Evolutionary conservation across 2,113 vertebrate genomes (phyloP), one percentile per base, ranked within the genome.

Genomic region (Proteles cristata): DNA sequence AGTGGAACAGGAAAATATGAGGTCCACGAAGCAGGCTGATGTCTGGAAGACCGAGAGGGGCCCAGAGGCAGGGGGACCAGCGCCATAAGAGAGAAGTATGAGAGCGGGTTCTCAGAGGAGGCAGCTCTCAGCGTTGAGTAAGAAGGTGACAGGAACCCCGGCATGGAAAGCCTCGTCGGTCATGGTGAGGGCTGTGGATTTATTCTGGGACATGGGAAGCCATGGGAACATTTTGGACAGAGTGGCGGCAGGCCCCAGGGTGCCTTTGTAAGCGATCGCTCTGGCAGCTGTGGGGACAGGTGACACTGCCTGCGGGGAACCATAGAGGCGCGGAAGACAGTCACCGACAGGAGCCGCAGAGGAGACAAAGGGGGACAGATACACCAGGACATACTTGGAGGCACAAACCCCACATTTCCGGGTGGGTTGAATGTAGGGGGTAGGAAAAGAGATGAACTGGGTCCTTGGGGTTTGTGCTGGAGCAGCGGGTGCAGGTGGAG

Each of bases 121-220:
- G n/a, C n/a, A 23, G 7, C 7, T 0, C 55, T 71, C 0, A 2
- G 12, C n/a, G 26, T 28, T 50, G 39, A 25, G 25, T 21, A 63
- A 35, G 45, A 65, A 50, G 28, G 5, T 1, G 0, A 33, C 2
- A 4, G 66, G 19, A 63, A 8, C 26, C 10, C 1, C 25, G 63
- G 21, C 11, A 7, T 4, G 43, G 14, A 23, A 25, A 63, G 43
- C 7, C 12, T 43, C 14, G 19, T 5, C 21, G 79, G 8, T n/a
- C 10, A 0, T 0, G 1, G 21, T 11, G 21, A 71, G 26, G 9
- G 82, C 66, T 3, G 8, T 82, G 48, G 14, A 35, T 82, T 66
- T 45, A 31, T 50, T 39, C 85, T 69, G 58, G 17, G 31, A 31
- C 8, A 1, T 0, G 8, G 14, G 17, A 65, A 58, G n/a, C 17